These are phyloP conservation scores for Caranx melampygus DNA, from an alignment of 2,113 vertebrate genomes.

Conservation along the genomic window DNA sequence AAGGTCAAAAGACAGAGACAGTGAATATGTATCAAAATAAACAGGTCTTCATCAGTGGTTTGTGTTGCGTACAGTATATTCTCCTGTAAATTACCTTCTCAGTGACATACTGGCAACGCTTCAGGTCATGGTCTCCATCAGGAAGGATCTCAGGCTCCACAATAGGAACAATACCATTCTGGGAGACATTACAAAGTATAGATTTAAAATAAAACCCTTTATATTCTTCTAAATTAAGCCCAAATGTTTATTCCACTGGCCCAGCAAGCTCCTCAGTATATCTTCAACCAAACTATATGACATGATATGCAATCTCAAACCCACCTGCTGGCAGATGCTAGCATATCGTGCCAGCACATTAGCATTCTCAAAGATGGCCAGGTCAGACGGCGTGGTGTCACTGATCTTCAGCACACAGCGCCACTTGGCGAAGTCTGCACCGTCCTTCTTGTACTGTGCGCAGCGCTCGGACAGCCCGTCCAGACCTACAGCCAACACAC, in stretches of 20 bases:
- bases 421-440: conserved; percentile 98
- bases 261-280: background rate
- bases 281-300: background rate
- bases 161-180: conserved; percentile 99
- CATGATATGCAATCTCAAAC: background rate
- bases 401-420: conserved; percentile 95
- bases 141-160: conserved; percentile 98
- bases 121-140: conserved; percentile 96
- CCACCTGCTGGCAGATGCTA: conserved; percentile 98
- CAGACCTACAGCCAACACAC: conserved; percentile 82
- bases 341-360: conserved; percentile 97
- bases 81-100: conserved; percentile 89
- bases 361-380: conserved; percentile 96
- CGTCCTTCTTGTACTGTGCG: conserved; percentile 98
- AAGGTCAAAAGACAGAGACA: background rate
- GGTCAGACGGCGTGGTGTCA: conserved; percentile 91
- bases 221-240: background rate
- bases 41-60: too few species aligned
- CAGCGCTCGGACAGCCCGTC: conserved; percentile 96
- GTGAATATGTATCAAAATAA: background rate
- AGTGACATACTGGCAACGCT: conserved; percentile 95
- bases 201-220: background rate
- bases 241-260: background rate
- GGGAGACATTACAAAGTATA: conserved; percentile 19
- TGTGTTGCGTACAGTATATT: background rate